Evolutionary conservation across 2,113 vertebrate genomes (phyloP).

Genomic region (Castor canadensis): DNA sequence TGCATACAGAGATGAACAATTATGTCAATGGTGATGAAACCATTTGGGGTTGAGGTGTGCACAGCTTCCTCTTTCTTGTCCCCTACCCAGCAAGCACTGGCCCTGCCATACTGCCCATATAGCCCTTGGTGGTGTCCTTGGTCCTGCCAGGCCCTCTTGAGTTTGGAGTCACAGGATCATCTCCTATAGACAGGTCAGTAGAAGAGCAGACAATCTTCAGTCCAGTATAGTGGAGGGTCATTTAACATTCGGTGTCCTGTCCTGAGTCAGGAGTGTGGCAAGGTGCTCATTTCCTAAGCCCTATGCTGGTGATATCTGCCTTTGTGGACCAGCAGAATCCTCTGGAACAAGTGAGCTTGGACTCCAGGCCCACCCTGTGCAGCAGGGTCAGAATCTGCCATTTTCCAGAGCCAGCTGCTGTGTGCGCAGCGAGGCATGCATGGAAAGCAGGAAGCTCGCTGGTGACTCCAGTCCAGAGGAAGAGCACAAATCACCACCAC

Average conservation of each 20-base stretch:
- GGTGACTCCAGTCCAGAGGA: neutral
- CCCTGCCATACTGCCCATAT: accelerated
- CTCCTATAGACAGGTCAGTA: neutral
- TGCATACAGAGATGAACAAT: neutral
- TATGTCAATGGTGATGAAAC: neutral
- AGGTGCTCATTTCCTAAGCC: neutral
- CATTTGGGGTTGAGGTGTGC: neutral
- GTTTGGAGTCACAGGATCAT: neutral
- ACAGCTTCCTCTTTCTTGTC: too few species aligned
- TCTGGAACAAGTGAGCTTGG: too few species aligned
- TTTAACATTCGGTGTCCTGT: too few species aligned
- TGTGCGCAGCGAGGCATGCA: accelerated
- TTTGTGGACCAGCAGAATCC: too few species aligned
- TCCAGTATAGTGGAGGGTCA: neutral
- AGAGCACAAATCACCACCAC: too few species aligned
- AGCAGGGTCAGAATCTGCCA: neutral
- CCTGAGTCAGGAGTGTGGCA: accelerated
- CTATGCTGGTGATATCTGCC: accelerated
- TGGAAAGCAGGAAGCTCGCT: neutral
- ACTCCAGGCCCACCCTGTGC: neutral
- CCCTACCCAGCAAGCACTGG: neutral
- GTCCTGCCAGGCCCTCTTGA: neutral
- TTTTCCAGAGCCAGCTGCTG: neutral
- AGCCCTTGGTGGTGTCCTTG: accelerated
- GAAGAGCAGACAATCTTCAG: neutral